These are phyloP conservation scores for Ascaphus truei DNA, from an alignment of 2,113 vertebrate genomes.

Conservation along the genomic window DNA sequence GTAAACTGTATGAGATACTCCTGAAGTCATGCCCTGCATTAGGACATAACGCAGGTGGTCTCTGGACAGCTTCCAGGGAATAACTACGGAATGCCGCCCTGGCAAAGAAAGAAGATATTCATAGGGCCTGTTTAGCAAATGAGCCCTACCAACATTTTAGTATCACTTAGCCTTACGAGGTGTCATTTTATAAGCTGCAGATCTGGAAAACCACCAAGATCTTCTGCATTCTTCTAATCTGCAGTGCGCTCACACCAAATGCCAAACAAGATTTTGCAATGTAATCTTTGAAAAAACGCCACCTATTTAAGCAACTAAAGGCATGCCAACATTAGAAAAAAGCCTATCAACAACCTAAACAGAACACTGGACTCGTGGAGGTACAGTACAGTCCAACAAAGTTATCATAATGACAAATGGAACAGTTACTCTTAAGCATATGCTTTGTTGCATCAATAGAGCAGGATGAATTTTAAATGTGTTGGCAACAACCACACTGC, in stretches of 20 bases:
- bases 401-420: slow-evolving; percentile 29
- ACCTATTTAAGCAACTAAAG: neutral
- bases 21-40: slow-evolving; percentile 1
- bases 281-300: neutral
- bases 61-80: slow-evolving; percentile 1
- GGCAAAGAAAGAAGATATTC: slow-evolving; percentile 27
- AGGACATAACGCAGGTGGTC: neutral
- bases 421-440: neutral
- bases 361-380: slow-evolving; percentile 1
- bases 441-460: slow-evolving; percentile 28
- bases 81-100: slow-evolving; percentile 9
- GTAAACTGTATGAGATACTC: no score
- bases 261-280: slow-evolving; percentile 22
- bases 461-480: neutral
- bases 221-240: slow-evolving; percentile 8
- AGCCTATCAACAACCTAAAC: slow-evolving; percentile 13
- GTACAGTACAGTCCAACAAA: neutral
- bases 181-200: slow-evolving; percentile 18
- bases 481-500: slow-evolving; percentile 2
- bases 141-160: slow-evolving; percentile 30
- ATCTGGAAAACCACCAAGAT: slow-evolving; percentile 17
- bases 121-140: slow-evolving; percentile 30
- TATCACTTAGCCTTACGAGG: slow-evolving; percentile 25
- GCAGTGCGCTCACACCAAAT: slow-evolving; percentile 19
- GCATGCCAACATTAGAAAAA: neutral